Evolutionary conservation across 2,113 vertebrate species (phyloP).

Genomic region (Hyperopisus bebe): DNA sequence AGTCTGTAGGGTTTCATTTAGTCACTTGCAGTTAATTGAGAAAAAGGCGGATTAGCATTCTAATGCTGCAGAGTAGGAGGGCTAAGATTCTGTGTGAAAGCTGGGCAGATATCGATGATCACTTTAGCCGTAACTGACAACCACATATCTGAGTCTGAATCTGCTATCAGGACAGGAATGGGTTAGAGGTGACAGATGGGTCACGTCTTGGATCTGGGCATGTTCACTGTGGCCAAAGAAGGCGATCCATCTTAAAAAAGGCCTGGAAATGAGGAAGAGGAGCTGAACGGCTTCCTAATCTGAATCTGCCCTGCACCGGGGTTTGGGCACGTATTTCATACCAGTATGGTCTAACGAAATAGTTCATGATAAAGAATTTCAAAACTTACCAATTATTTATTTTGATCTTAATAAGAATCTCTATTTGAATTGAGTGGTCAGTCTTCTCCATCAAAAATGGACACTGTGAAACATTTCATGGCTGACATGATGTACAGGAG

Average conservation of each 20-base stretch:
- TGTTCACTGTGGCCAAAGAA: background rate
- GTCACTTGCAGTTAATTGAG: background rate
- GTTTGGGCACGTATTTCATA: background rate
- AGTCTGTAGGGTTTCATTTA: background rate
- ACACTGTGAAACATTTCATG: background rate
- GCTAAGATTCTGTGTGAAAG: background rate
- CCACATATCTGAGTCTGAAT: background rate
- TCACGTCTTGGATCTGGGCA: background rate
- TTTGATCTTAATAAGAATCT: background rate
- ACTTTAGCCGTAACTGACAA: background rate
- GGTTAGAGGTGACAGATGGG: background rate
- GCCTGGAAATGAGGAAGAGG: background rate
- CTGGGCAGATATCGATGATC: background rate
- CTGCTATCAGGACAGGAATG: background rate
- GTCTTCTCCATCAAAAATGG: background rate
- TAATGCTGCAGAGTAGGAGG: background rate
- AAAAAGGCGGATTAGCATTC: background rate
- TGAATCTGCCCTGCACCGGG: background rate
- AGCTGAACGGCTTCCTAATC: background rate
- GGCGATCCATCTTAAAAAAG: background rate
- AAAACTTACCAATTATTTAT: background rate
- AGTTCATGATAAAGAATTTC: background rate
- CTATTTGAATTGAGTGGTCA: background rate
- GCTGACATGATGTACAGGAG: background rate
- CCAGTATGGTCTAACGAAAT: background rate